phyloP scores from a whole-genome alignment of 2,888 invertebrate species.

The Barypeithes pellucidus region DNA sequence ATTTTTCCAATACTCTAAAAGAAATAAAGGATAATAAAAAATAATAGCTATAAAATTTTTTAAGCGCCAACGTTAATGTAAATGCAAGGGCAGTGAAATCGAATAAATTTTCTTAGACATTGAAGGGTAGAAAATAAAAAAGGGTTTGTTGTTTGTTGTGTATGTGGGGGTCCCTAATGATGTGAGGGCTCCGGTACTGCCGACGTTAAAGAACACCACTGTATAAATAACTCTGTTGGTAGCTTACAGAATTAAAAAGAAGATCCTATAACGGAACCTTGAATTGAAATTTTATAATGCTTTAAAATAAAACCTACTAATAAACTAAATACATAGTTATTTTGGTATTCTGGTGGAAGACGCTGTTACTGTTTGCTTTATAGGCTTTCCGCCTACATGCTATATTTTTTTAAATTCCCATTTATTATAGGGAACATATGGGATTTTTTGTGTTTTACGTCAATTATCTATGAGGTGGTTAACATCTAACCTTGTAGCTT shows the following conservation, averaged over 20 bases:
- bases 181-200: too few species aligned
- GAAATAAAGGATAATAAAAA: too few species aligned
- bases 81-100: too few species aligned
- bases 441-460: constrained; percentile 34
- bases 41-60: too few species aligned
- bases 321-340: constrained; percentile 27
- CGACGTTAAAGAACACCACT: too few species aligned
- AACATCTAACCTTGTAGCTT: neutral
- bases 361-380: constrained; percentile 24
- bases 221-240: neutral
- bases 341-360: constrained; percentile 27
- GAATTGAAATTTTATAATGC: constrained; percentile 2
- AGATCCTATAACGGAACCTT: neutral
- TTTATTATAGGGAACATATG: constrained; percentile 26
- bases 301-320: constrained; percentile 30
- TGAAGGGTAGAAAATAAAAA: too few species aligned
- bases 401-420: constrained; percentile 34
- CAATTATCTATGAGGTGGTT: constrained; percentile 28
- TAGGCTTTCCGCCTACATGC: constrained; percentile 31
- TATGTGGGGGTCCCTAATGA: too few species aligned
- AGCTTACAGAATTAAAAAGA: neutral
- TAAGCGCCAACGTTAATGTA: too few species aligned
- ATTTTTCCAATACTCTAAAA: too few species aligned
- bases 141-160: too few species aligned
- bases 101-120: too few species aligned